Evolutionary conservation across 2,797 vertebrate species (phyloP), one percentile per base, ranked within the genome.

Genomic region (Stomatorhinus walkeri): DNA sequence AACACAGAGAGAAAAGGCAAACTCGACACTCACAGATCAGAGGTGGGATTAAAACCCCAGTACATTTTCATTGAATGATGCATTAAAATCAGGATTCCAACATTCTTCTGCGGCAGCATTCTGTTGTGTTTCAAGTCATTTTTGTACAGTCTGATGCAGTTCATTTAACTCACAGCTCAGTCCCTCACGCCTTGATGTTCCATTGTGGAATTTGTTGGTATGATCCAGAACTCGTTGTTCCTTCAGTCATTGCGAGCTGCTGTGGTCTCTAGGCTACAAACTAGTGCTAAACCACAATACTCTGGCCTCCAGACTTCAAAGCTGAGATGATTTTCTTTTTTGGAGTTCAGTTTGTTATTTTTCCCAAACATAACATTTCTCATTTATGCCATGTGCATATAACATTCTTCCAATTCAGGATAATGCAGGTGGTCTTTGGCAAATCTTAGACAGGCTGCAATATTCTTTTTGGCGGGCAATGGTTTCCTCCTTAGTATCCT

Each of bases 351-450:
- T n/a, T 79, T 79, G 36, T 79, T 16, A 79, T 79, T 79, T 79
- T 79, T 79, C 19, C 72, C 72, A 79, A 79, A 46, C 36, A 85
- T 28, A 85, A 85, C 43, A 51, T 84, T 84, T 84, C 81, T 48
- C 81, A 84, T 84, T 48, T 48, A 49, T 84, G 81, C 16, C 46
- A 84, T 84, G 81, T 84, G 43, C 81, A 84, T 43, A 49, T 22
- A 22, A 49, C 22, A 22, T 85, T 85, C 48, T 85, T 85, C 46
- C 83, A 85, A 28, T 48, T 49, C 83, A 22, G 46, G 43, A 85
- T 51, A 24, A 85, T 85, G 46, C 43, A 85, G 22, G 83, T 85
- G 10, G 83, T 85, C 83, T 85, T 51, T 49, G 83, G 46, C 48
- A 85, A 85, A 85, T 79, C 19, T 79, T 36, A 79, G 72, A 43